Conservation (phyloP, 53 echinoderm and acorn worm species). For the Crossaster papposus region DNA sequence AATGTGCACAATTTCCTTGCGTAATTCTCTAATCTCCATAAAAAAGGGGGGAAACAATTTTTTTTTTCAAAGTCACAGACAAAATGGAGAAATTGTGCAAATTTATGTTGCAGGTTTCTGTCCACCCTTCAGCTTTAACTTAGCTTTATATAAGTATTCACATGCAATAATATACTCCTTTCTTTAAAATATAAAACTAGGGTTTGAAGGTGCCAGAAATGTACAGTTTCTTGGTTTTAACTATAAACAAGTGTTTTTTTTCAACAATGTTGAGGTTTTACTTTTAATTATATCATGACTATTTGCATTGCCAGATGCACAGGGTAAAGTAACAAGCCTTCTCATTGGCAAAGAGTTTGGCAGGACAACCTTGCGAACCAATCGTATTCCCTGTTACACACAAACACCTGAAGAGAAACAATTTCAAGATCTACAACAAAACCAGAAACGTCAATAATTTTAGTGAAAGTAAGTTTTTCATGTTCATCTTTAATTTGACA, state of each 20-base stretch:
- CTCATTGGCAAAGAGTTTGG: neutral
- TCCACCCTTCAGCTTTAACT: neutral
- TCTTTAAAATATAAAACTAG: slow-evolving; percentile 52
- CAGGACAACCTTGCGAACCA: slow-evolving; percentile 10
- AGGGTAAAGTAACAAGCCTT: neutral
- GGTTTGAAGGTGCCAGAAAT: slow-evolving; percentile 50
- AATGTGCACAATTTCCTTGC: neutral
- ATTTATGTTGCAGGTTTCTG: neutral
- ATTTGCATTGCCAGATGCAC: slow-evolving; percentile 59
- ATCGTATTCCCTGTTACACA: slow-evolving; percentile 28
- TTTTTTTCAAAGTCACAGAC: no score
- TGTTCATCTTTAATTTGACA: no score
- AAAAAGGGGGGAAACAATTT: no score
- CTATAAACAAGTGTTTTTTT: slow-evolving; percentile 21
- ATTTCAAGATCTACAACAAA: neutral
- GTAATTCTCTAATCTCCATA: neutral
- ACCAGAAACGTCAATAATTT: no score
- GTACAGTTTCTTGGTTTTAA: slow-evolving; percentile 25
- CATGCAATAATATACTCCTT: slow-evolving; percentile 44
- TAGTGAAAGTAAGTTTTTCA: no score
- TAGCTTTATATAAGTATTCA: slow-evolving; percentile 14
- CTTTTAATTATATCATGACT: slow-evolving; percentile 18
- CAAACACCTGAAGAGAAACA: neutral
- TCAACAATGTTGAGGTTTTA: neutral
- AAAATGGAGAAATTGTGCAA: slow-evolving; percentile 13